These are phyloP conservation scores for Burhinus oedicnemus DNA, from an alignment of 2,113 vertebrate species.

Conservation along the genomic window DNA sequence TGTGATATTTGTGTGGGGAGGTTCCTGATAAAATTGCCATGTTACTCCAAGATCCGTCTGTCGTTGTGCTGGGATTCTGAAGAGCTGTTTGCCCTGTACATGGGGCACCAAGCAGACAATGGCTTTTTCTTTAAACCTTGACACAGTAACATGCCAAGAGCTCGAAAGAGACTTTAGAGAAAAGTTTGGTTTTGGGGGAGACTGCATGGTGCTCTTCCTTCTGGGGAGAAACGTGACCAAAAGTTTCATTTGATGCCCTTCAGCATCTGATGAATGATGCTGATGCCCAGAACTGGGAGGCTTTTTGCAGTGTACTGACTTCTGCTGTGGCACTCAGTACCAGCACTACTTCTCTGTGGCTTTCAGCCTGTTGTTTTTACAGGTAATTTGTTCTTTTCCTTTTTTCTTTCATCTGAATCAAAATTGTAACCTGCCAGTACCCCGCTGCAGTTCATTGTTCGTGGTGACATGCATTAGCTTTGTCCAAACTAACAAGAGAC, in stretches of 20 bases:
- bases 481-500: not conserved
- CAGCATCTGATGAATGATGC: no score
- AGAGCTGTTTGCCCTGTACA: not conserved
- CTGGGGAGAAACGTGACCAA: not conserved
- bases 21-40: not conserved
- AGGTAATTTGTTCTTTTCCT: not conserved
- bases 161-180: not conserved
- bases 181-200: not conserved
- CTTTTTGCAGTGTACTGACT: not conserved
- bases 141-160: not conserved
- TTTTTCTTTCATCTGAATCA: not conserved
- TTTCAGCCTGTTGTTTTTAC: not conserved
- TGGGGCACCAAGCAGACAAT: not conserved
- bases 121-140: not conserved
- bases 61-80: not conserved
- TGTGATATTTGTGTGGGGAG: not conserved
- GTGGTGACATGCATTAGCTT: not conserved
- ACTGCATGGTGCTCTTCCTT: no score
- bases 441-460: no score
- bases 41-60: not conserved
- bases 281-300: not conserved
- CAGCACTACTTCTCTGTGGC: not conserved
- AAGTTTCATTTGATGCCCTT: not conserved
- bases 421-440: not conserved
- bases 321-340: not conserved